phyloP scores from a whole-genome alignment of 2,888 invertebrate species.

The Euproctis similis region DNA sequence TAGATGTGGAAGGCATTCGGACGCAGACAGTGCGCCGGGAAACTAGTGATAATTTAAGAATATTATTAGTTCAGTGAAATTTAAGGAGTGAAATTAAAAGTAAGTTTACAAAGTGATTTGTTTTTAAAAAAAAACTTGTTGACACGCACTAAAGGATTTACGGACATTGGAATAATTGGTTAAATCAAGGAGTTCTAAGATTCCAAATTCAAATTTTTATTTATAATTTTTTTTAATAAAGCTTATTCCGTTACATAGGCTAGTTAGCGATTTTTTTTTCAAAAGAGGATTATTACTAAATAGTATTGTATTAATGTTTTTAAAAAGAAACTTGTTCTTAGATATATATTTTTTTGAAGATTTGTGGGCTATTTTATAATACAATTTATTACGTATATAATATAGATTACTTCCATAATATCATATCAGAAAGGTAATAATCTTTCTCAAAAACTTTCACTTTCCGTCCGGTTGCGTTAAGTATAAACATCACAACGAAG shows the following conservation, averaged over 20 bases:
- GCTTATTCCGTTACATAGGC: no score
- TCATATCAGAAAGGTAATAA: constrained; percentile 11
- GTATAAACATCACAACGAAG: constrained; percentile 13
- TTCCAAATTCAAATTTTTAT: no score
- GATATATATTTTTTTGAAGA: no score
- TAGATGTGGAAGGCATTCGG: constrained; percentile 64
- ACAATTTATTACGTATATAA: background rate
- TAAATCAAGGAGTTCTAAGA: no score
- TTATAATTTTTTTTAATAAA: no score
- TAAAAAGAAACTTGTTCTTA: no score
- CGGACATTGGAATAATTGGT: no score
- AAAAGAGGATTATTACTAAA: no score
- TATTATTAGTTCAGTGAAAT: constrained; percentile 40
- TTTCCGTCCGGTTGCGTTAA: constrained; percentile 13
- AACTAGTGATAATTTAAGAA: constrained; percentile 52
- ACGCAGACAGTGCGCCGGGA: constrained; percentile 63
- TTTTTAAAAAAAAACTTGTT: background rate
- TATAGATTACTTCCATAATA: no score
- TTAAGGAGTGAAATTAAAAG: constrained; percentile 43
- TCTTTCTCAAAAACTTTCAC: constrained; percentile 29
- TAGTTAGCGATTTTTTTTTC: no score
- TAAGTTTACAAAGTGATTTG: constrained; percentile 41
- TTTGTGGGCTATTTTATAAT: background rate
- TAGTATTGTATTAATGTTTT: no score
- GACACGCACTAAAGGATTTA: constrained; percentile 14